Evolutionary conservation across 2,888 invertebrate genomes (phyloP), one percentile per base, ranked within the genome.

Genomic region (Orgyia antiqua): DNA sequence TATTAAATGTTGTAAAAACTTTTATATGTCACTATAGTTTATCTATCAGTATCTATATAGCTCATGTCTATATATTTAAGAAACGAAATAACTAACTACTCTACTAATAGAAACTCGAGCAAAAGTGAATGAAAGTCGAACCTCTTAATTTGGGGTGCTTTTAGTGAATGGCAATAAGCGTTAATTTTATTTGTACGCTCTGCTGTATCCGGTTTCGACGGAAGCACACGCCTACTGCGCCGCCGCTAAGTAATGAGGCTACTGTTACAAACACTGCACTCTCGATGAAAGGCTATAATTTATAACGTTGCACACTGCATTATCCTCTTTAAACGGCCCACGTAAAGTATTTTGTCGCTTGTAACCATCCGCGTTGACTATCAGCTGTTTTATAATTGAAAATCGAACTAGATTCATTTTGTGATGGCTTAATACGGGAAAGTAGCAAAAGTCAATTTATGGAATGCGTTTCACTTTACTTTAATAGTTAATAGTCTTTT

Each of bases 191-290:
- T 83, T 78, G 79, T 67, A 64, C 67, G 54, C 65, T 61, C 64
- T 57, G 53, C 58, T 58, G 73, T 78, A 76, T 84, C 82, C 77
- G 76, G 70, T 78, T 71, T 59, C 76, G 66, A 68, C 71, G 80
- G 80, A 77, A 78, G 73, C 66, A 62, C 76, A 71, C 82, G 75
- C 82, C 79, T 72, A 68, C 70, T 58, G 45, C 54, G 55, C 56
- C 56, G 50, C 58, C 59, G 68, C 75, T 83, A 84, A 86, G 83
- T 86, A 84, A 86, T 83, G 78, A 84, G 72, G 68, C 69, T 70
- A 72, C 65, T 69, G 68, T 73, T 74, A 75, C 75, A 68, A 52
- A 54, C 57, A 57, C 46, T 61, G 58, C 59, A 57, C 58, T 60
- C 48, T 51, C 50, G 51, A 51, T 54, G 55, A 63, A 65, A 62